phyloP scores from a whole-genome alignment of 2,113 vertebrate genomes.

The Cryptomyrus ogoouensis region DNA sequence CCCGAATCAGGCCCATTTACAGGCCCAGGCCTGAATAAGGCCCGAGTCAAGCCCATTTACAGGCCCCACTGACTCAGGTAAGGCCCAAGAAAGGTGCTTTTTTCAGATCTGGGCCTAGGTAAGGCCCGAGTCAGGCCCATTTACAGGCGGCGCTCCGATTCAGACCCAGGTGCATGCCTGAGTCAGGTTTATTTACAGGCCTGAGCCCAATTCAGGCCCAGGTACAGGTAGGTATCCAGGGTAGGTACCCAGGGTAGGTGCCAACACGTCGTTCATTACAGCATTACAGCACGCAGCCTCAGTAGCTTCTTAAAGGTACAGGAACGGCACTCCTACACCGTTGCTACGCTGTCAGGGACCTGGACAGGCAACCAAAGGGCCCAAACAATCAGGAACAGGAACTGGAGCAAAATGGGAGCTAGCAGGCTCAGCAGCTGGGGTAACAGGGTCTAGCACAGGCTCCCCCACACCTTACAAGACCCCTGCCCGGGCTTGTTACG shows the following conservation, averaged over 20 bases:
- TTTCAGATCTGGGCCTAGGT: too few relatives aligned
- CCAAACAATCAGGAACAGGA: not conserved
- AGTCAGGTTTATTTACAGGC: not conserved
- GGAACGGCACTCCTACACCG: not conserved
- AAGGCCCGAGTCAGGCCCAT: not conserved
- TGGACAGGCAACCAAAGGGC: not conserved
- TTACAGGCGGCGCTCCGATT: not conserved
- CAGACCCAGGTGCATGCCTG: not conserved
- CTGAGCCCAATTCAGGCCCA: not conserved
- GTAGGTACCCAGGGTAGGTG: not conserved
- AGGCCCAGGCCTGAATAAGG: not conserved
- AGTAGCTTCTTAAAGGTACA: not conserved
- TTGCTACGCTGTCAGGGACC: not conserved
- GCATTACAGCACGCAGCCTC: not conserved
- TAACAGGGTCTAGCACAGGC: slow-evolving; percentile 32
- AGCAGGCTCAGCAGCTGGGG: not conserved
- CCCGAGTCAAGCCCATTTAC: too few relatives aligned
- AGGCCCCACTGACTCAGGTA: too few relatives aligned
- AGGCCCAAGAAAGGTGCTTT: too few relatives aligned
- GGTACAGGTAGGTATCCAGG: not conserved
- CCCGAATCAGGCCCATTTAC: not conserved
- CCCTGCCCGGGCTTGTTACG: slow-evolving; percentile 26
- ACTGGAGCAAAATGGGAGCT: not conserved
- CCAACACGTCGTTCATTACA: not conserved
- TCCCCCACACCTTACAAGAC: not conserved